Conservation (phyloP, 1,140 invertebrate species). For the Coenobita brevimanus region DNA sequence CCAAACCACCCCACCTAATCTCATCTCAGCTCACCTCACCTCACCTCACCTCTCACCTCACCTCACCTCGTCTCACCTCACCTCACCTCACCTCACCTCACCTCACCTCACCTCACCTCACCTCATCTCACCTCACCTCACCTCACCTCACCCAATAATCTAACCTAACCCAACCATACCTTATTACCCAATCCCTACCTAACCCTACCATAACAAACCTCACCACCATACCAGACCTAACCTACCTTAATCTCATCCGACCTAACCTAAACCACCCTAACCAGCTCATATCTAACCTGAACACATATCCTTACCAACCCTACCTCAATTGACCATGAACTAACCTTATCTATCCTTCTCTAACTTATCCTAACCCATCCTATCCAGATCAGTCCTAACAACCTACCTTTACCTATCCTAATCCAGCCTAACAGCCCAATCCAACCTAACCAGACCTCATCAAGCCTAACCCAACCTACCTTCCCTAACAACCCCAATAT, state of each 20-base stretch:
- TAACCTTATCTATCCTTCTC: constrained; percentile 43
- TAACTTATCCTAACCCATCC: constrained; percentile 60
- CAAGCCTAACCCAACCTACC: too few species aligned
- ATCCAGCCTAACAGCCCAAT: constrained; percentile 95
- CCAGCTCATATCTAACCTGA: neutral
- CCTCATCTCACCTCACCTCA: neutral
- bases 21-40: neutral
- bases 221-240: too few species aligned
- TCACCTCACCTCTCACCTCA: too few species aligned
- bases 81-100: too few species aligned
- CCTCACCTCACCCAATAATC: too few species aligned
- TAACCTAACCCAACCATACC: too few species aligned
- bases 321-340: neutral
- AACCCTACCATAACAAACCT: too few species aligned
- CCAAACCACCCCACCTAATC: too few species aligned
- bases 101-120: neutral
- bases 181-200: too few species aligned
- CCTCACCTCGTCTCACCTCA: too few species aligned
- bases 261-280: neutral
- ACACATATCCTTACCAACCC: neutral
- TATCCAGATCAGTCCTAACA: neutral
- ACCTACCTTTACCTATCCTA: constrained; percentile 79
- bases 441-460: too few species aligned
- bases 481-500: too few species aligned
- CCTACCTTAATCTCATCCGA: neutral